These are phyloP conservation scores for Gastrophysa polygoni DNA, from an alignment of 2,888 invertebrate species.

Conservation along the genomic window DNA sequence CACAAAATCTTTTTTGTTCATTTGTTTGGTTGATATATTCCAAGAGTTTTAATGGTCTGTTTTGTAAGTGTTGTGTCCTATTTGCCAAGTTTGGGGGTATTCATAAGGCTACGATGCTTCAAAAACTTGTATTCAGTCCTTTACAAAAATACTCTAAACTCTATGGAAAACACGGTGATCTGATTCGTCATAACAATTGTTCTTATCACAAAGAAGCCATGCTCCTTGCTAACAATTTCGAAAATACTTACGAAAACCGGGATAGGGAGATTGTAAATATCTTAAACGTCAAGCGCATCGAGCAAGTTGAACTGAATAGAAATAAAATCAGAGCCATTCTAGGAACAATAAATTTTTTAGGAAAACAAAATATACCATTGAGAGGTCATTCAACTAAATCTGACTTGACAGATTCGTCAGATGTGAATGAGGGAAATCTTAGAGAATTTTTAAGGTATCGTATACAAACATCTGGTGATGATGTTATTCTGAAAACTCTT, in stretches of 20 bases:
- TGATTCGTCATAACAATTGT: not conserved
- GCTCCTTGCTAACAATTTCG: not conserved
- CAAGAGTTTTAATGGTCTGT: not conserved
- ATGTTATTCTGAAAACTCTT: too few relatives aligned
- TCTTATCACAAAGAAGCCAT: conserved; percentile 1
- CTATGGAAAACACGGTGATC: not conserved
- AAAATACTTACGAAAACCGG: not conserved
- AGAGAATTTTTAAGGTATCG: conserved; percentile 6
- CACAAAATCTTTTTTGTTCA: not conserved
- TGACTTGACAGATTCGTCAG: conserved; percentile 9
- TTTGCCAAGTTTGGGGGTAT: not conserved
- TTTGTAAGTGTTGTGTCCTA: not conserved
- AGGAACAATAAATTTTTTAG: conserved; percentile 4
- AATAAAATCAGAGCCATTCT: not conserved
- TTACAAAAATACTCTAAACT: not conserved
- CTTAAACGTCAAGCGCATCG: not conserved
- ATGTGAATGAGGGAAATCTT: conserved; percentile 15
- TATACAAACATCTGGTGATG: not conserved
- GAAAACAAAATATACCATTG: conserved; percentile 12
- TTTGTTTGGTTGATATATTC: conserved; percentile 2
- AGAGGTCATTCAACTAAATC: conserved; percentile 4
- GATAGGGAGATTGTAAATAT: not conserved
- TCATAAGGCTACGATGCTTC: not conserved
- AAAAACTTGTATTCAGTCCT: not conserved
- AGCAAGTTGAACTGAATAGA: not conserved